phyloP scores from a whole-genome alignment of 2,888 invertebrate genomes.

The Coecobrya sp. region DNA sequence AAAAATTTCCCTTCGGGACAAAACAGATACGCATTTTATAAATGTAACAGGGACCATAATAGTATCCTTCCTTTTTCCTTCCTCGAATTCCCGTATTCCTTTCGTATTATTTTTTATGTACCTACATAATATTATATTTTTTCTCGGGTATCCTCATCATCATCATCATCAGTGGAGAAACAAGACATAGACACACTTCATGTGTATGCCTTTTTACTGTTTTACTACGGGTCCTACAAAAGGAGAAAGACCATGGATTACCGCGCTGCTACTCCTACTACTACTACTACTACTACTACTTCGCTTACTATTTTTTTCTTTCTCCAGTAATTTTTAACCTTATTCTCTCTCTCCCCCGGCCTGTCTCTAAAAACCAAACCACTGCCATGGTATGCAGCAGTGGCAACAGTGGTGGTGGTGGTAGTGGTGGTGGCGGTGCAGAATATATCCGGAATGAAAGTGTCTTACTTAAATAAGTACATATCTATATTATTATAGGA shows the following conservation, averaged over 20 bases:
- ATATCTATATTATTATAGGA: neutral
- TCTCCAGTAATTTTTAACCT: constrained; percentile 28
- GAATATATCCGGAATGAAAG: constrained; percentile 17
- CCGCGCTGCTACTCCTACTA: neutral
- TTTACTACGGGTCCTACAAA: neutral
- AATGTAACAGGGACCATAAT: constrained; percentile 51
- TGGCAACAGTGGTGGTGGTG: neutral
- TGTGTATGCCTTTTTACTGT: neutral
- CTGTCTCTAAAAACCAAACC: neutral
- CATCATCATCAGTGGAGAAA: constrained; percentile 33
- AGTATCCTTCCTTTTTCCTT: constrained; percentile 33
- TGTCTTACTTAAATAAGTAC: constrained; percentile 2
- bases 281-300: neutral
- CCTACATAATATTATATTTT: constrained; percentile 3
- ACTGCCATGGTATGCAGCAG: neutral
- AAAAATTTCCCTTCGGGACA: constrained; percentile 75
- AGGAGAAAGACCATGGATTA: constrained; percentile 23
- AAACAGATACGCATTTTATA: constrained; percentile 74
- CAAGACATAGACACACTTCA: neutral
- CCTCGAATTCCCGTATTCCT: constrained; percentile 6
- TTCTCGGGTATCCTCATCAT: neutral
- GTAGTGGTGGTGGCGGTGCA: neutral
- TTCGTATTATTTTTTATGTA: constrained; percentile 43
- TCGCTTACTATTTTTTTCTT: neutral
- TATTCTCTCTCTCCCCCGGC: neutral